These are phyloP conservation scores for Leucophenga varia DNA, from an alignment of 1,140 invertebrate species.

Conservation along the genomic window DNA sequence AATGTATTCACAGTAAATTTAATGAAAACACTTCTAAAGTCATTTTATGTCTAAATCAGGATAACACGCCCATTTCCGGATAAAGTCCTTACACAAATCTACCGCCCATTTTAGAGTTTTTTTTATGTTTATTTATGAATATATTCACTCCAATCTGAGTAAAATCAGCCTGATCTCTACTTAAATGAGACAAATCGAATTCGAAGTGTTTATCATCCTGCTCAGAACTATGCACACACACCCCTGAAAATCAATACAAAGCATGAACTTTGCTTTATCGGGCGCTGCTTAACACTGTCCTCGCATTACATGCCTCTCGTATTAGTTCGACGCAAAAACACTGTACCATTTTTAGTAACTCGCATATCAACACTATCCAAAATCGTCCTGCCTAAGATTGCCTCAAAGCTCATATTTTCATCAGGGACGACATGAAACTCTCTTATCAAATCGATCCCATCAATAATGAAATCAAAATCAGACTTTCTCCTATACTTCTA, in stretches of 20 bases:
- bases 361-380: constrained; percentile 1
- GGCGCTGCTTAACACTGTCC: too few species aligned
- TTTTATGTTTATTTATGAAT: too few species aligned
- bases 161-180: not conserved
- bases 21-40: too few species aligned
- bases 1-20: too few species aligned
- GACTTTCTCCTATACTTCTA: constrained; percentile 8
- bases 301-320: too few species aligned
- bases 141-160: too few species aligned
- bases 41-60: too few species aligned
- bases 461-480: constrained; percentile 7
- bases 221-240: not conserved
- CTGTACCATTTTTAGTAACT: not conserved
- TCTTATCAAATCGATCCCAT: constrained; percentile 3
- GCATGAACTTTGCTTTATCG: not conserved
- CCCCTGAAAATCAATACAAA: not conserved
- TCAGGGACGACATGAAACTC: constrained; percentile 15
- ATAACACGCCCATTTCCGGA: too few species aligned
- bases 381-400: constrained; percentile 11
- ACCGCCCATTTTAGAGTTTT: too few species aligned
- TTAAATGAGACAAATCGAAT: not conserved
- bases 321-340: not conserved
- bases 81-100: too few species aligned
- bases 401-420: constrained; percentile 8
- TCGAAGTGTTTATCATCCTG: not conserved